A percentile compares a stretch with the other conserved stretches of the same genome.
These are phyloP conservation scores for Pachycephus smyrnensis DNA, from an alignment of 2,888 invertebrate species.

Conservation along the genomic window DNA sequence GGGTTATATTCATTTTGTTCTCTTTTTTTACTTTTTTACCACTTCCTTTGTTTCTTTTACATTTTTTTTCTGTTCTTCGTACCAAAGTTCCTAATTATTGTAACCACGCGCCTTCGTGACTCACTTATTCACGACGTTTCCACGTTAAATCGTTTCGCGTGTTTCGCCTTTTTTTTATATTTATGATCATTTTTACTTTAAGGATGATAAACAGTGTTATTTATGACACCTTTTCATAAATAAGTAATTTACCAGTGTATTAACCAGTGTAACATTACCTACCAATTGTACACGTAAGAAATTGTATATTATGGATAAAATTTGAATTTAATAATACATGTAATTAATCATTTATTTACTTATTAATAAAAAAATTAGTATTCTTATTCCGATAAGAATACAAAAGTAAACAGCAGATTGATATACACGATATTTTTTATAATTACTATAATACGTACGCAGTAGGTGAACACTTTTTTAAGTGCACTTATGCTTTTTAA, in stretches of 20 bases:
- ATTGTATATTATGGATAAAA: too few relatives aligned
- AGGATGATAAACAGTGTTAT: background rate
- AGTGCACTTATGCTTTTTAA: too few relatives aligned
- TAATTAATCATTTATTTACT: too few relatives aligned
- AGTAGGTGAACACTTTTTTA: too few relatives aligned
- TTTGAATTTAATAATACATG: too few relatives aligned
- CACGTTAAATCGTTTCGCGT: background rate
- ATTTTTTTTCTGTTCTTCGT: background rate
- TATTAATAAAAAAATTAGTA: too few relatives aligned
- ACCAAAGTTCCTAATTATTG: background rate
- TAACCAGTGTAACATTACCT: too few relatives aligned
- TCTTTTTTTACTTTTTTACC: background rate
- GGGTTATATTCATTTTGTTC: background rate
- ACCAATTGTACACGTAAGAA: too few relatives aligned
- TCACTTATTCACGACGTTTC: background rate
- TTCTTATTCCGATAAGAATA: too few relatives aligned
- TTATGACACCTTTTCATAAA: background rate
- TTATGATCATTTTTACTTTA: background rate
- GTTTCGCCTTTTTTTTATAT: background rate
- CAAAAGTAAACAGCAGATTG: too few relatives aligned
- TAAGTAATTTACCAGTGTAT: background rate
- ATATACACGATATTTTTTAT: too few relatives aligned
- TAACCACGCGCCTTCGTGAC: background rate
- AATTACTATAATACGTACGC: too few relatives aligned
- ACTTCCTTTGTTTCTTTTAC: background rate